Evolutionary conservation across 1,140 invertebrate genomes (phyloP), one percentile per base, ranked within the genome.

Genomic region (Alviniconcha marisindica): DNA sequence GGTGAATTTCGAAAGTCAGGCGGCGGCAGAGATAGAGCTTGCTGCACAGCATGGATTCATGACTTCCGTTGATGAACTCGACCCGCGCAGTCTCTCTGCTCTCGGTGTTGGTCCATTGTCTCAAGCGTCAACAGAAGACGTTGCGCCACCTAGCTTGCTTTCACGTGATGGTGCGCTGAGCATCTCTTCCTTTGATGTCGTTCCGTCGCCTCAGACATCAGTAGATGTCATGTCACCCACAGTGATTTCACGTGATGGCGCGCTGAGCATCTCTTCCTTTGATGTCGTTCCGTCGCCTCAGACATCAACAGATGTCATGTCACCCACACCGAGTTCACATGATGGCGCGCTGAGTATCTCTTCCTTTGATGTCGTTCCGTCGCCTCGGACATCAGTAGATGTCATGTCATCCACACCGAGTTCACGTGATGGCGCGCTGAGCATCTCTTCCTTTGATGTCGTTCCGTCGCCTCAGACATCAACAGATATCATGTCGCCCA

Each of bases 21-120:
- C 78, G 15, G 78, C 78, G 2, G 31, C 56, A 10, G 56, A 80
- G 28, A 80, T 80, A 28, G 78, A 80, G 40, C 31, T 42, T n/a
- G 78, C 78, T 28, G 38, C 38, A 31, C 56, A 66, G 38, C 38
- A 60, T 44, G 78, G 56, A 24, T 80, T 40, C 40, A 51, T 12
- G 28, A 40, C 56, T n/a, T 80, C 78, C 7, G 24, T 80, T 12
- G 60, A 80, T 48, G 78, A 80, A 15, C 10, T 18, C 15, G 73
- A 44, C n/a, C n/a, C n/a, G n/a, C n/a, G n/a, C n/a, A 73, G 69
- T 36, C 21, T 78, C 5, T 78, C 77, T 18, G 56, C 77, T 1
- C 36, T 51, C 14, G 31, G 24, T 40, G 51, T 60, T 24, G 10
- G n/a, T 15, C n/a, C 48, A 10, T n/a, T 33, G 14, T 48, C 33